phyloP scores from a whole-genome alignment of 2,888 invertebrate species.

The Neoscelio sp. region DNA sequence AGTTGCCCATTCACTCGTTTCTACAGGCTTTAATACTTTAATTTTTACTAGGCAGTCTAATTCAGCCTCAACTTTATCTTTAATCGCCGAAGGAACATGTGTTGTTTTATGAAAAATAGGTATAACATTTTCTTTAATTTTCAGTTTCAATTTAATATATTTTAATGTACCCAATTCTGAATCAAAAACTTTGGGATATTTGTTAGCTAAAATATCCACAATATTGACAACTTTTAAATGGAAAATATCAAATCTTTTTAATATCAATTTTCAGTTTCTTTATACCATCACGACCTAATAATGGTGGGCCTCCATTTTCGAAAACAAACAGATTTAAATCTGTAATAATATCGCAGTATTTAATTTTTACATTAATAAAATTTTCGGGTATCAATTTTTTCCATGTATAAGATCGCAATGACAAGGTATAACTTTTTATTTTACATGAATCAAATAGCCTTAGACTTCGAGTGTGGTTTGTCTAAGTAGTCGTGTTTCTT shows the following conservation, averaged over 20 bases:
- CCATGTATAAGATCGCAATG: not conserved
- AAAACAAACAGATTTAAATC: slow-evolving; percentile 9
- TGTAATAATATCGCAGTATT: not conserved
- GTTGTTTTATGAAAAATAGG: not conserved
- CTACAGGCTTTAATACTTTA: slow-evolving; percentile 30
- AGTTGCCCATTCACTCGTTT: slow-evolving; percentile 73
- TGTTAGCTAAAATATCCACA: not conserved
- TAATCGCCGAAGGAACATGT: not conserved
- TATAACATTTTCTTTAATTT: not conserved
- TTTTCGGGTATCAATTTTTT: not conserved
- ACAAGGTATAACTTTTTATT: not conserved
- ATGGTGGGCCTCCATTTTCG: slow-evolving; percentile 6
- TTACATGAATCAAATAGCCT: not conserved
- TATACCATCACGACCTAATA: slow-evolving; percentile 8
- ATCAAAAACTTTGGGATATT: not conserved
- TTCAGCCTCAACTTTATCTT: slow-evolving; percentile 2
- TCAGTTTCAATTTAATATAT: not conserved
- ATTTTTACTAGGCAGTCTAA: not conserved
- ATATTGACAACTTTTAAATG: not conserved
- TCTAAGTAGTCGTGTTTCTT: no score
- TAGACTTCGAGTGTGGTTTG: not conserved
- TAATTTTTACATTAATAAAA: not conserved
- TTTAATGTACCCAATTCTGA: not conserved
- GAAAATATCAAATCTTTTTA: not conserved
- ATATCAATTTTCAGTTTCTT: not conserved